A percentile compares a stretch with the other conserved stretches of the same genome.
phyloP scores from a whole-genome alignment of 2,888 invertebrate species.

The Diarsia rubi region DNA sequence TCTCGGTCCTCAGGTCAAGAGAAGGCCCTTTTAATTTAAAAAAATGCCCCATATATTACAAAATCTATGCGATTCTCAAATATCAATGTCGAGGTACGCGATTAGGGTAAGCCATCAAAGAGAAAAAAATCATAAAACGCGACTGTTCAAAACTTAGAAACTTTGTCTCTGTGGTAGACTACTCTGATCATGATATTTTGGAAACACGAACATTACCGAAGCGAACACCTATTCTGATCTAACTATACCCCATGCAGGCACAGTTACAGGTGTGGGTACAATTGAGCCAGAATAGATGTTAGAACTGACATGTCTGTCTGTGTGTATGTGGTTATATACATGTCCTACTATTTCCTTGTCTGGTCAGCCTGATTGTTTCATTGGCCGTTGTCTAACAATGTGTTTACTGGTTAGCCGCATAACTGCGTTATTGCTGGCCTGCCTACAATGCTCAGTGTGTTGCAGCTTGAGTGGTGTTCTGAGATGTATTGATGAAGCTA shows the following conservation, averaged over 20 bases:
- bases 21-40: too few relatives aligned
- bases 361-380: constrained; percentile 24
- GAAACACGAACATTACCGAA: not conserved
- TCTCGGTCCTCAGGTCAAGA: too few relatives aligned
- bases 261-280: not conserved
- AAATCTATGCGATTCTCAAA: not conserved
- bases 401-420: constrained; percentile 10
- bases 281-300: not conserved
- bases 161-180: not conserved
- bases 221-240: not conserved
- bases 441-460: constrained; percentile 18
- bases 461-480: not conserved
- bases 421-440: constrained; percentile 18
- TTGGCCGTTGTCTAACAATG: constrained; percentile 15
- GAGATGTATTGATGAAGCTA: not conserved
- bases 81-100: not conserved
- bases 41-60: not conserved
- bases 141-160: not conserved
- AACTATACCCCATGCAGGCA: not conserved
- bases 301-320: not conserved
- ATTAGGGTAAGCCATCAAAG: not conserved
- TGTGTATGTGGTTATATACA: not conserved
- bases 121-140: not conserved
- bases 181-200: not conserved
- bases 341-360: constrained; percentile 3